phyloP scores from a whole-genome alignment of 2,113 vertebrate species.

The Neotoma lepida region DNA sequence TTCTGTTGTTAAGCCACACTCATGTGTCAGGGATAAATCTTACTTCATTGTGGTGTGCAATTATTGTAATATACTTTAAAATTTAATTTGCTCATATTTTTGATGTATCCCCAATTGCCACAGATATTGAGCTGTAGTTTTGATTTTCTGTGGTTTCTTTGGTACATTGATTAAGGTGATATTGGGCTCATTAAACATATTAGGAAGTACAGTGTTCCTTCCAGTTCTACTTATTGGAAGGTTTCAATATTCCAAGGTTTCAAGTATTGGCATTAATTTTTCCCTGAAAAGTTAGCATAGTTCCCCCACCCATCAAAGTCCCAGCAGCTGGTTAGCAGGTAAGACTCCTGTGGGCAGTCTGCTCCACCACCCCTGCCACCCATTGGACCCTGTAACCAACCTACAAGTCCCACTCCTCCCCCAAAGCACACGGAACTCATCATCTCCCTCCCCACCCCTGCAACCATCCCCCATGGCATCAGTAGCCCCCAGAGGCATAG shows the following conservation, averaged over 20 bases:
- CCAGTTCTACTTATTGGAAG: background rate
- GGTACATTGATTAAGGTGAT: background rate
- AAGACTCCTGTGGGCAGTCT: no score
- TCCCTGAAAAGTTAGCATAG: background rate
- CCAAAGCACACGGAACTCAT: no score
- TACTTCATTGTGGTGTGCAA: background rate
- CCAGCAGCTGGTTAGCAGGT: no score
- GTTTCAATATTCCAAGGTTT: no score
- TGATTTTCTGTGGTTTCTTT: background rate
- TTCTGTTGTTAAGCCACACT: background rate
- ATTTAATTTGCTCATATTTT: background rate
- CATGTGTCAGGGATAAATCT: background rate
- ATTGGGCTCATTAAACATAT: background rate
- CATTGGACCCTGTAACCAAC: no score
- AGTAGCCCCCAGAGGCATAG: no score
- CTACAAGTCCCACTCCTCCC: no score
- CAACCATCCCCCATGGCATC: no score
- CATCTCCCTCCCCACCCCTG: no score
- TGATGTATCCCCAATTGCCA: background rate
- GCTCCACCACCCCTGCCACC: no score
- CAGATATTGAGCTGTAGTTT: background rate
- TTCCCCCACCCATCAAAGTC: no score
- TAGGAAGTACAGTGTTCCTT: background rate
- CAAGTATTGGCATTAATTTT: background rate
- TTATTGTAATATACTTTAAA: background rate